These are phyloP conservation scores for Tapirus terrestris DNA, from an alignment of 2,113 vertebrate species.

Conservation along the genomic window DNA sequence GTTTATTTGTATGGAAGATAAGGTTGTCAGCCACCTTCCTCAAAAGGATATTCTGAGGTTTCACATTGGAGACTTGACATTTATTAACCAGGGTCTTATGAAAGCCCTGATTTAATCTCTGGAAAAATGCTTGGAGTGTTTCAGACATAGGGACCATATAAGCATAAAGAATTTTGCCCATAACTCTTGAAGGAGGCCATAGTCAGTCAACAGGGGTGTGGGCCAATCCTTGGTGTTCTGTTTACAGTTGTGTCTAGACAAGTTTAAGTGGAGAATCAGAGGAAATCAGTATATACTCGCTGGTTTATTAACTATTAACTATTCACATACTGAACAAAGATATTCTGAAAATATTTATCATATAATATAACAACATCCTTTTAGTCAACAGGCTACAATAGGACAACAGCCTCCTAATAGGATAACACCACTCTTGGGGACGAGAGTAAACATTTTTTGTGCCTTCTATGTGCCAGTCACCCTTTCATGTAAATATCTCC, in stretches of 20 bases:
- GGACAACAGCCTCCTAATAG: background rate
- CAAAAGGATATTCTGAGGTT: slow-evolving; percentile 77
- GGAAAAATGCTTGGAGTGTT: slow-evolving; percentile 63
- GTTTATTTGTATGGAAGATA: slow-evolving; percentile 79
- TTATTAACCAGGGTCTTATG: slow-evolving; percentile 73
- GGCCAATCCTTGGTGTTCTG: background rate
- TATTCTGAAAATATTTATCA: background rate
- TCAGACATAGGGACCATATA: slow-evolving; percentile 78
- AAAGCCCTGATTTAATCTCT: slow-evolving; percentile 77
- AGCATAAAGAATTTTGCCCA: slow-evolving; percentile 78
- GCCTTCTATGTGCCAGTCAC: background rate
- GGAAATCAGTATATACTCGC: background rate
- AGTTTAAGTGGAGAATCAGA: background rate
- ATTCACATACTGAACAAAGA: background rate
- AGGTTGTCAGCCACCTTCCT: slow-evolving; percentile 75
- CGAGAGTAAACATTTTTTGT: background rate
- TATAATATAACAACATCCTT: background rate
- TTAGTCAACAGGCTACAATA: background rate
- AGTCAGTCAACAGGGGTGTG: background rate
- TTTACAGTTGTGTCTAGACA: background rate
- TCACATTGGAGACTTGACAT: slow-evolving; percentile 66
- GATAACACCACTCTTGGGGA: background rate
- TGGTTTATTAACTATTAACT: slow-evolving; percentile 35
- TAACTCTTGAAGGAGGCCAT: slow-evolving; percentile 30
- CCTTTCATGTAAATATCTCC: background rate